Conservation (phyloP, 2,888 invertebrate species). For the Sinohyriopsis cumingii region DNA sequence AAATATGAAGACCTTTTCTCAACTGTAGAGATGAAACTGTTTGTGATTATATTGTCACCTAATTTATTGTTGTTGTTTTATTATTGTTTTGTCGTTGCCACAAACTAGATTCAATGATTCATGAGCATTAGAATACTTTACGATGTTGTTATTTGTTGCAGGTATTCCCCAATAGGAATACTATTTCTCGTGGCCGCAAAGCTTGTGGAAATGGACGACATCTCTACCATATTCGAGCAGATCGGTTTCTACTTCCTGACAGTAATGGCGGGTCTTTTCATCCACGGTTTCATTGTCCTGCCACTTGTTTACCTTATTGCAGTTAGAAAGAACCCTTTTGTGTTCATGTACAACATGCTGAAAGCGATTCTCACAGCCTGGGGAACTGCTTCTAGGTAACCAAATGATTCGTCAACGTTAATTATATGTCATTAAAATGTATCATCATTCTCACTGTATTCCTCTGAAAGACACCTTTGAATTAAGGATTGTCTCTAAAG, state of each 20-base stretch:
- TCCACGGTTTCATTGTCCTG: constrained; percentile 93
- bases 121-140: no score
- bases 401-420: neutral
- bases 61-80: no score
- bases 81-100: no score
- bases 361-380: constrained; percentile 79
- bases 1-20: no score
- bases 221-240: constrained; percentile 85
- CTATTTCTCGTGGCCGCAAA: constrained; percentile 82
- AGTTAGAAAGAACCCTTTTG: constrained; percentile 64
- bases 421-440: no score
- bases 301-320: constrained; percentile 85
- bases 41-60: no score
- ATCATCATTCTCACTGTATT: no score
- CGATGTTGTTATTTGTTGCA: constrained; percentile 26
- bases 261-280: constrained; percentile 85
- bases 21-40: no score
- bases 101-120: no score
- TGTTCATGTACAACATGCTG: constrained; percentile 55
- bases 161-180: constrained; percentile 70
- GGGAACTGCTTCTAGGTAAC: constrained; percentile 68
- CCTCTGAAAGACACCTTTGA: no score
- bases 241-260: constrained; percentile 92
- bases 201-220: constrained; percentile 90
- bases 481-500: no score